These are phyloP conservation scores for Scomberomorus guttatus DNA, from an alignment of 2,797 vertebrate genomes.

Conservation along the genomic window DNA sequence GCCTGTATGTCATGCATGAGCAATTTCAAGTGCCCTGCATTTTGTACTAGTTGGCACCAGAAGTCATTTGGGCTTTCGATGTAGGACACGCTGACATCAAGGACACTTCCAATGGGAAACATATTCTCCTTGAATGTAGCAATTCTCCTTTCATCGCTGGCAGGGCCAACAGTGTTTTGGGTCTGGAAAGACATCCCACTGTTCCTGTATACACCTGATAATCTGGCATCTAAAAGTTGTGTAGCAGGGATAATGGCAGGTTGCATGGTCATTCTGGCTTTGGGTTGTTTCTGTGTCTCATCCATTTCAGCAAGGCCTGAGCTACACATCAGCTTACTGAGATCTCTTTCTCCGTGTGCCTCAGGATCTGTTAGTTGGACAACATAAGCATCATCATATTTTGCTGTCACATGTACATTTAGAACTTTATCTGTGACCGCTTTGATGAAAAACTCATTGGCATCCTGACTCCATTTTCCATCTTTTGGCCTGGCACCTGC, in stretches of 20 bases:
- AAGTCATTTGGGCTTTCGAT: conserved; percentile 91
- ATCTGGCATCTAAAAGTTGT: conserved; percentile 23
- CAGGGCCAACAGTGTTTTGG: conserved; percentile 16
- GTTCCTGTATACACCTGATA: neutral
- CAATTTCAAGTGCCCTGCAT: conserved; percentile 75
- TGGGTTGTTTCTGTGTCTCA: conserved; percentile 55
- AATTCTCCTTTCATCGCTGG: conserved; percentile 43
- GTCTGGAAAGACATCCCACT: conserved; percentile 24
- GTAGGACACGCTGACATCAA: conserved; percentile 90
- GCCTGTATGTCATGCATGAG: conserved; percentile 92
- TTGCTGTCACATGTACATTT: conserved; percentile 82
- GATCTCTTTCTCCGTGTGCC: conserved; percentile 83
- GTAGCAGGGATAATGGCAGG: conserved; percentile 21
- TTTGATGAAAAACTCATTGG: conserved; percentile 88
- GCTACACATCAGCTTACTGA: conserved; percentile 85
- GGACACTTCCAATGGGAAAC: conserved; percentile 90
- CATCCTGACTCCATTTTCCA: conserved; percentile 85
- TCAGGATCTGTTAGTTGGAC: conserved; percentile 87
- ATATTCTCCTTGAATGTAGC: conserved; percentile 82
- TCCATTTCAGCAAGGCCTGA: conserved; percentile 82
- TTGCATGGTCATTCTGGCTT: conserved; percentile 18
- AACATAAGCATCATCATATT: conserved; percentile 78
- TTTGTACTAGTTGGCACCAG: conserved; percentile 92
- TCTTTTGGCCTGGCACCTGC: conserved; percentile 83
- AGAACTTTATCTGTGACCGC: conserved; percentile 87